Conservation (phyloP, 1,140 invertebrate genomes). For the Campoletis sonorensis region DNA sequence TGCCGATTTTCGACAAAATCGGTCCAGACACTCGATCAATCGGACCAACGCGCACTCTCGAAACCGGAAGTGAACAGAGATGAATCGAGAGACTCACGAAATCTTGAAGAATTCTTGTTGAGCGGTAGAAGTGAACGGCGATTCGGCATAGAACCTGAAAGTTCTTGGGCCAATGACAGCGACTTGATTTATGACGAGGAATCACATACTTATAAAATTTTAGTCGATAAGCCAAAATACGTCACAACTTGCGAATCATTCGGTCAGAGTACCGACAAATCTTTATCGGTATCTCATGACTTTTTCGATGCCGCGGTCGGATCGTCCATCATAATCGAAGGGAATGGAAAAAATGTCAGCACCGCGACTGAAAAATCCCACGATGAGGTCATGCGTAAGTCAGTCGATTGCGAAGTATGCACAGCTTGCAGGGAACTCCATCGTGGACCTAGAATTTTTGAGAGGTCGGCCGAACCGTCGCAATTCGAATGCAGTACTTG, state of each 20-base stretch:
- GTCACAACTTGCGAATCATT: slow-evolving; percentile 32
- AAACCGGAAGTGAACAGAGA: neutral
- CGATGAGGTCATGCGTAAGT: neutral
- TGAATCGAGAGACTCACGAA: slow-evolving; percentile 18
- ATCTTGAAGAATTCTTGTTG: neutral
- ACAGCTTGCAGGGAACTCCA: neutral
- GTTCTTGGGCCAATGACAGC: slow-evolving; percentile 28
- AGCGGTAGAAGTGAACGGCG: neutral
- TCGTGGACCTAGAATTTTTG: neutral
- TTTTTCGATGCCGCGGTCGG: slow-evolving; percentile 25
- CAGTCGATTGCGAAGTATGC: neutral
- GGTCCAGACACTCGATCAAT: neutral
- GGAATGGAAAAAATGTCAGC: neutral
- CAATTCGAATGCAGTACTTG: neutral
- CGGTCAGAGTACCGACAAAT: slow-evolving; percentile 34
- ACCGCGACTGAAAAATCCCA: neutral
- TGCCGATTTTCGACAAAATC: neutral
- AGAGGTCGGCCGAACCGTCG: neutral
- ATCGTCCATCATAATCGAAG: slow-evolving; percentile 49
- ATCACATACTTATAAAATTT: slow-evolving; percentile 45
- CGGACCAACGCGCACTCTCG: neutral
- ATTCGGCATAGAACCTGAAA: neutral
- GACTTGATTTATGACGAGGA: slow-evolving; percentile 51
- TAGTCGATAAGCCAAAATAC: slow-evolving; percentile 5
- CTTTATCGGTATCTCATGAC: slow-evolving; percentile 41